These are phyloP conservation scores for Tachycineta bicolor DNA, from an alignment of 2,113 vertebrate genomes.

Conservation along the genomic window DNA sequence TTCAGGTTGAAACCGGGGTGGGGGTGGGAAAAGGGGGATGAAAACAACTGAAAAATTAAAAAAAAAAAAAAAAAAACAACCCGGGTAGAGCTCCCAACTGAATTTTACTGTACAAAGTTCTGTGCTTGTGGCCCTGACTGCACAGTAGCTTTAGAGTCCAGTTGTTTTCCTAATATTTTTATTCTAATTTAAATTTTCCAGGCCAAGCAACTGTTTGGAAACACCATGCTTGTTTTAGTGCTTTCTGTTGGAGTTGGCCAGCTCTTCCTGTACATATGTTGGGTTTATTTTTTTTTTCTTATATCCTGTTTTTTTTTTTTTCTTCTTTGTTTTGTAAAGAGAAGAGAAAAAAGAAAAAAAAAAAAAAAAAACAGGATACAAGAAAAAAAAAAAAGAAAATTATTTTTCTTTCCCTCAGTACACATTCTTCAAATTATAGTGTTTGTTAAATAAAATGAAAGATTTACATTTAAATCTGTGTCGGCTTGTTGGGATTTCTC, in stretches of 20 bases:
- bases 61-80: no score
- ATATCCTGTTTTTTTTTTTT: not conserved
- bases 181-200: conserved; percentile 79
- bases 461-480: conserved; percentile 62
- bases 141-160: conserved; percentile 52
- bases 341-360: not conserved
- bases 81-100: conserved; percentile 27
- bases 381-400: conserved; percentile 6
- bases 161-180: conserved; percentile 71
- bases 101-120: conserved; percentile 52
- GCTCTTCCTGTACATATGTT: conserved; percentile 65
- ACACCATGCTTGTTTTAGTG: conserved; percentile 28
- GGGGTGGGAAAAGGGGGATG: not conserved
- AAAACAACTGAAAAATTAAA: not conserved
- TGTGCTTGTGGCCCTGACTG: conserved; percentile 6
- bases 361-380: not conserved
- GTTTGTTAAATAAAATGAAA: conserved; percentile 79
- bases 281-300: not conserved
- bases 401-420: conserved; percentile 58
- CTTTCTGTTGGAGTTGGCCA: conserved; percentile 39
- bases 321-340: conserved; percentile 51
- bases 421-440: conserved; percentile 65
- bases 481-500: not conserved
- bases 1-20: conserved; percentile 49
- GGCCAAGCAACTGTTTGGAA: conserved; percentile 59